A percentile compares a stretch with the other conserved stretches of the same genome.
Conservation (phyloP, 2,113 vertebrate species). For the Pungitius pungitius region DNA sequence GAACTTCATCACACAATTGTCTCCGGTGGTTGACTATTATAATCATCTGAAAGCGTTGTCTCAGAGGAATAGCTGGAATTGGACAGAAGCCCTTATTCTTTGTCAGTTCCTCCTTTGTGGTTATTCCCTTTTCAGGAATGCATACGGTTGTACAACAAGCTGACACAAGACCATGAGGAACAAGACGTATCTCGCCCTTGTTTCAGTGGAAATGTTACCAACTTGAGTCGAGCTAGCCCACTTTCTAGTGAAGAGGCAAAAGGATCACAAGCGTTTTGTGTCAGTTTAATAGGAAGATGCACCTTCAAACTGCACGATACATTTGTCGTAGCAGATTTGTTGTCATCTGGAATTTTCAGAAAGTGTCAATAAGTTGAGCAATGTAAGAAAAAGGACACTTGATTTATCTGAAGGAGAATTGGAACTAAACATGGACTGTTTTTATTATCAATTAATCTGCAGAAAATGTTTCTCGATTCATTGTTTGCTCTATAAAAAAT, state of each 20-base stretch:
- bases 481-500: not conserved
- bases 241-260: not conserved
- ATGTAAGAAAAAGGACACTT: not conserved
- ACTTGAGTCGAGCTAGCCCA: slow-evolving; percentile 7
- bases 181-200: slow-evolving; percentile 64
- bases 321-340: not conserved
- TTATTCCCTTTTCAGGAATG: slow-evolving; percentile 43
- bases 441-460: not conserved
- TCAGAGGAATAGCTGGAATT: not conserved
- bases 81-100: slow-evolving; percentile 4
- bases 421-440: not conserved
- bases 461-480: not conserved
- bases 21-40: not conserved
- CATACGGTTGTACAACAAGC: slow-evolving; percentile 48
- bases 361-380: not conserved
- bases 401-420: not conserved
- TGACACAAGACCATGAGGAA: slow-evolving; percentile 50
- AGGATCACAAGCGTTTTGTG: not conserved
- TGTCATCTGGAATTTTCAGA: slow-evolving; percentile 7
- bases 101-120: slow-evolving; percentile 10
- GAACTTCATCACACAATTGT: not conserved
- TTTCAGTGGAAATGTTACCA: slow-evolving; percentile 14
- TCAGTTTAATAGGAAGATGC: not conserved
- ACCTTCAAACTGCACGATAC: slow-evolving; percentile 9
- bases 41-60: not conserved